phyloP scores from a whole-genome alignment of 1,140 invertebrate species.

The Acyrthosiphon pisum region DNA sequence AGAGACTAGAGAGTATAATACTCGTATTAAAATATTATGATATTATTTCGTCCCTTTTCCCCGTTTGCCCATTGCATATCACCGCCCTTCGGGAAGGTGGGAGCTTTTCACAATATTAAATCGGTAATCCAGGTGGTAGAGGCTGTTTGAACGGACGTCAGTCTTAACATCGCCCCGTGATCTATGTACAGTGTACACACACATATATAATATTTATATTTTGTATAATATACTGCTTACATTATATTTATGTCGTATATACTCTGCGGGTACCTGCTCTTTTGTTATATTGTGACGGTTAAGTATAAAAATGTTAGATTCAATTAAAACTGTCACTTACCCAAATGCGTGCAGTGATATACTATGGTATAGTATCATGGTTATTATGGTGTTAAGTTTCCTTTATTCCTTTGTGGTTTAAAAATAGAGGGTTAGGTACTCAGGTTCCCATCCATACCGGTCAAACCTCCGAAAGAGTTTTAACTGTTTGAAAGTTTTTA shows the following conservation, averaged over 20 bases:
- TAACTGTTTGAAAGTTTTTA: background rate
- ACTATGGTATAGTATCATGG: background rate
- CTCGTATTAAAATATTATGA: background rate
- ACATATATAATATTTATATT: background rate
- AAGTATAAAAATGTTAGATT: background rate
- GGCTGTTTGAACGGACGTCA: background rate
- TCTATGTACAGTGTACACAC: background rate
- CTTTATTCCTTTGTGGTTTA: background rate
- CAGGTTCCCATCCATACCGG: background rate
- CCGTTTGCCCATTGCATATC: background rate
- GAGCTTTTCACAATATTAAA: background rate
- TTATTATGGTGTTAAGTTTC: background rate
- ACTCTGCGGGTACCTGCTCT: background rate
- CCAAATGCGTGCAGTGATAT: background rate
- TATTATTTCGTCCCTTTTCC: background rate
- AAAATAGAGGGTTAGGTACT: background rate
- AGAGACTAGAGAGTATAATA: background rate
- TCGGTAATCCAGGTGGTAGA: background rate
- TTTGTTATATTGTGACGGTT: background rate
- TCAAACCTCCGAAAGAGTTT: background rate
- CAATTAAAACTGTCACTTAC: constrained; percentile 10
- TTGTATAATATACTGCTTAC: background rate
- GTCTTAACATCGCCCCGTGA: background rate
- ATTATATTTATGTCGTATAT: background rate
- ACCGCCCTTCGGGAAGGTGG: too few species aligned